Evolutionary conservation across 2,113 vertebrate genomes (phyloP), one percentile per base, ranked within the genome.

Genomic region (Mastomys coucha): DNA sequence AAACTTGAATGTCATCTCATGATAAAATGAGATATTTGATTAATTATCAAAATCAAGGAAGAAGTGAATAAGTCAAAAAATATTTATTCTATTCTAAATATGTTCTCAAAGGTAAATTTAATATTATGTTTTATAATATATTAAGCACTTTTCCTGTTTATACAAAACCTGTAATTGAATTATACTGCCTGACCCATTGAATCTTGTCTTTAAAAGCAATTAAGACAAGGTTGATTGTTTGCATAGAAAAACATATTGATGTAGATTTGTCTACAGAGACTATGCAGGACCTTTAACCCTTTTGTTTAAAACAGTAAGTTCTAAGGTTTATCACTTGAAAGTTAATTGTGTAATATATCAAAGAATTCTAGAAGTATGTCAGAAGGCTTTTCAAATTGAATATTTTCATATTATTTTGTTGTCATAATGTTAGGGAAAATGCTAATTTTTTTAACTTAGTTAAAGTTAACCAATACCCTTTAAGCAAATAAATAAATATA

Each of bases 341-440:
- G 60, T 85, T 87, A 88, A 80, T 28, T 85, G 10, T 26, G 28
- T 70, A 26, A 70, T 56, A 58, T 33, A 89, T 22, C 91, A 89
- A 96, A 70, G 9, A 82, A 33, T 89, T 89, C 0, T 63, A 24
- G 13, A 58, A 17, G 6, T 87, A 26, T 91, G 7, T 60, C 70
- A 22, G 86, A 89, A 84, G 16, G 60, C 26, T 70, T 65, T 77
- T 42, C 19, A 93, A 17, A 2, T 69, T 85, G 73, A 42, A n/a
- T 87, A 16, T 84, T 94, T 95, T 93, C 20, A 0, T 82, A 20
- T 94, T 75, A 84, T 58, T 88, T 88, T 86, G 51, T 19, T 89
- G 36, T 72, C 20, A 19, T 17, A 0, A 0, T 92, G 14, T 36
- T 76, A 9, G 19, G 19, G 2, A 22, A 84, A 84, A 51, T 8